These are phyloP conservation scores for Bombus vancouverensis DNA, from an alignment of 1,140 invertebrate genomes.

Conservation along the genomic window DNA sequence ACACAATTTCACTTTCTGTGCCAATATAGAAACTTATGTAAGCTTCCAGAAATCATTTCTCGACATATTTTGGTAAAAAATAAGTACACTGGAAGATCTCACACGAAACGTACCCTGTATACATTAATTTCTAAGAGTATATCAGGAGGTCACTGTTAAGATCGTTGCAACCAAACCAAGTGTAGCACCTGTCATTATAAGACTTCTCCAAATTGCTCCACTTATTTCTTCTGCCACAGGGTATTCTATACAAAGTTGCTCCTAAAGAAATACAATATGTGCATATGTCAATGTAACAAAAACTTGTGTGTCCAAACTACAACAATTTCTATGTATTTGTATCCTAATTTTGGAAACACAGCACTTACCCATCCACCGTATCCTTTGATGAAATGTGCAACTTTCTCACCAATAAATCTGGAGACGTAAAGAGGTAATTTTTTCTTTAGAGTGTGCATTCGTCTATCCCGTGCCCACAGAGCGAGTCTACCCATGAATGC, in stretches of 20 bases:
- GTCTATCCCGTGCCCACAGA: slow-evolving; percentile 82
- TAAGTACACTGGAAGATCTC: slow-evolving; percentile 76
- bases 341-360: background rate
- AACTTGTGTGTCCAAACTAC: no score
- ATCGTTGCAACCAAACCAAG: slow-evolving; percentile 84
- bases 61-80: slow-evolving; percentile 72
- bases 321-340: background rate
- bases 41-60: slow-evolving; percentile 49
- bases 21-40: slow-evolving; percentile 31
- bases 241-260: slow-evolving; percentile 84
- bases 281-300: slow-evolving; percentile 8
- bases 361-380: slow-evolving; percentile 79
- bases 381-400: slow-evolving; percentile 80
- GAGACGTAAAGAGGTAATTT: slow-evolving; percentile 80
- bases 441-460: slow-evolving; percentile 78
- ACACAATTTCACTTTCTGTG: slow-evolving; percentile 35
- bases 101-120: slow-evolving; percentile 36
- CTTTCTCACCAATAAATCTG: slow-evolving; percentile 78
- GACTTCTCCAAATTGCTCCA: slow-evolving; percentile 84
- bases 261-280: slow-evolving; percentile 74
- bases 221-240: slow-evolving; percentile 84
- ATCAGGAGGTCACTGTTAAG: slow-evolving; percentile 80
- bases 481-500: slow-evolving; percentile 85
- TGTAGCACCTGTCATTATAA: slow-evolving; percentile 84
- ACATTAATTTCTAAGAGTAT: slow-evolving; percentile 45